A percentile compares a stretch with the other conserved stretches of the same genome.
Conservation (phyloP, 2,113 vertebrate species). For the Spea bombifrons region DNA sequence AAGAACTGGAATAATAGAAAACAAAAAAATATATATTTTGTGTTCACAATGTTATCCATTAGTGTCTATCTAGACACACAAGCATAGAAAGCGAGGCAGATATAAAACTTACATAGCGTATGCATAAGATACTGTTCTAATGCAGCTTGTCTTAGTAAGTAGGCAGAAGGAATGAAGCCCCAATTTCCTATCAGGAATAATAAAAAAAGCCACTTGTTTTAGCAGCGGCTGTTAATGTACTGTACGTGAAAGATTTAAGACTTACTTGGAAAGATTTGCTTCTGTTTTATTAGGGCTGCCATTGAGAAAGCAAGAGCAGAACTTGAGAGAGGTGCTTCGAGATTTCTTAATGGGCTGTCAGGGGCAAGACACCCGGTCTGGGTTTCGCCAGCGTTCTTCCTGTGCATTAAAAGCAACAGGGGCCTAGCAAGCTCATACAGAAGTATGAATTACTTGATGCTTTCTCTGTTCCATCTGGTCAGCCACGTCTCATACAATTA, state of each 20-base stretch:
- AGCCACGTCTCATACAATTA: constrained; percentile 78
- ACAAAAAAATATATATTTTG: neutral
- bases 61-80: too few species aligned
- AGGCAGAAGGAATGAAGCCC: constrained; percentile 73
- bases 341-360: constrained; percentile 82
- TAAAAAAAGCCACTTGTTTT: constrained; percentile 73
- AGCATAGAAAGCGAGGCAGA: neutral
- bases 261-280: constrained; percentile 75
- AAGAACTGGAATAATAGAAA: too few species aligned
- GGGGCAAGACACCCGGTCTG: constrained; percentile 77
- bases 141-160: constrained; percentile 56
- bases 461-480: constrained; percentile 81
- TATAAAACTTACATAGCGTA: neutral
- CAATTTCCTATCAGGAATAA: constrained; percentile 69
- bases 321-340: constrained; percentile 74
- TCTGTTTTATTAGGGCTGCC: constrained; percentile 79
- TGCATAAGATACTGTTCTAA: constrained; percentile 24
- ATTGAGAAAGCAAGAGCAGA: constrained; percentile 77
- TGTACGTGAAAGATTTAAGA: constrained; percentile 81
- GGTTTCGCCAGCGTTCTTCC: constrained; percentile 67
- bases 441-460: constrained; percentile 79
- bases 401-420: constrained; percentile 74
- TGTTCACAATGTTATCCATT: neutral
- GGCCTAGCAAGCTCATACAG: constrained; percentile 71
- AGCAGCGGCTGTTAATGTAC: constrained; percentile 72